Percentiles rank a stretch among this genome's conserved stretches.
Evolutionary conservation across 2,888 invertebrate genomes (phyloP).

Genomic region (Salpingus planirostris): DNA sequence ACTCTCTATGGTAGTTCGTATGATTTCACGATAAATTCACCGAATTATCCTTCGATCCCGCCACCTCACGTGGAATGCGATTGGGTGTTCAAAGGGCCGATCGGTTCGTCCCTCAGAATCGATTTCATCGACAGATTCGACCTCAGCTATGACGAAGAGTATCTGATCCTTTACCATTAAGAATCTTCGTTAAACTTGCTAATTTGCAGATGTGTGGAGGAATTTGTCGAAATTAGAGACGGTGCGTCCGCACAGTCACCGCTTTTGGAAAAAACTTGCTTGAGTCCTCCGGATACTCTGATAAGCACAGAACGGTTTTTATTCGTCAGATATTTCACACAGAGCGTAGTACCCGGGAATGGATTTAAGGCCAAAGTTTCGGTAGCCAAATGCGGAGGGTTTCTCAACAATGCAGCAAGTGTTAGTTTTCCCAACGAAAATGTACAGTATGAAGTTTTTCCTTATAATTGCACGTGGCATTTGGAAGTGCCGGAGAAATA

Average conservation of each 20-base stretch:
- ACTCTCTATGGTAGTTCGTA: conserved; percentile 43
- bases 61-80: conserved; percentile 71
- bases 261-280: conserved; percentile 57
- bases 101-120: conserved; percentile 64
- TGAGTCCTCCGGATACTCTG: conserved; percentile 52
- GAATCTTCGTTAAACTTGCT: no score
- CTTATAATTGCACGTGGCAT: conserved; percentile 63
- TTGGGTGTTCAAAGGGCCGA: conserved; percentile 67
- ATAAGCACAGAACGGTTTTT: no score
- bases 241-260: conserved; percentile 66
- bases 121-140: conserved; percentile 72
- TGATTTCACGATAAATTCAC: conserved; percentile 57
- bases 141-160: conserved; percentile 42
- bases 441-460: no score
- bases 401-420: no score
- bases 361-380: conserved; percentile 68
- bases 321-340: conserved; percentile 62
- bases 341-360: conserved; percentile 58
- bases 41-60: conserved; percentile 75
- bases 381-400: conserved; percentile 65
- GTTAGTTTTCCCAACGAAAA: no score
- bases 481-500: conserved; percentile 48
- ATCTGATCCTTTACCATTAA: no score
- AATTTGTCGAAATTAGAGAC: conserved; percentile 74
- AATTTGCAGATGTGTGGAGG: conserved; percentile 47